Conservation (phyloP, 1,140 invertebrate species). For the Zaprionus kolodkinae region DNA sequence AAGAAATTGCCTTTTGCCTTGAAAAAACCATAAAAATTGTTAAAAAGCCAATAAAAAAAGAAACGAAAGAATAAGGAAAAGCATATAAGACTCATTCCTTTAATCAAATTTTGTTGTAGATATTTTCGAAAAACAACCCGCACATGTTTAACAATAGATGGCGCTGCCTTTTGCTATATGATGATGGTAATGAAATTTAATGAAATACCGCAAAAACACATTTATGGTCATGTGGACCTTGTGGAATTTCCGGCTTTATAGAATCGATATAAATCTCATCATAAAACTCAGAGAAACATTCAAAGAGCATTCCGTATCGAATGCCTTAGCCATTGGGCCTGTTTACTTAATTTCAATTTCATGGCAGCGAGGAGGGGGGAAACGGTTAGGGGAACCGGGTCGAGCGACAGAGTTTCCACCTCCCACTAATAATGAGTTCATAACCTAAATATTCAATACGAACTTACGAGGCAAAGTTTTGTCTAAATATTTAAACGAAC, state of each 20-base stretch:
- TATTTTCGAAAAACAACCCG: slow-evolving; percentile 6
- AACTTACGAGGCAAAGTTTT: slow-evolving; percentile 59
- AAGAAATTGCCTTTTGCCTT: background rate
- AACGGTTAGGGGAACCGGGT: background rate
- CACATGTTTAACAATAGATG: slow-evolving; percentile 27
- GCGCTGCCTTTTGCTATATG: slow-evolving; percentile 20
- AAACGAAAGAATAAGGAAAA: background rate
- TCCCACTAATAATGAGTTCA: slow-evolving; percentile 52
- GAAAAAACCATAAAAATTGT: background rate
- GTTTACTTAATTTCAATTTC: slow-evolving; percentile 57
- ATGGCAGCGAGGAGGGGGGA: background rate
- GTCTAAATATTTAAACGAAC: slow-evolving; percentile 73
- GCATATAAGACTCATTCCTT: background rate
- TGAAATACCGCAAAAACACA: slow-evolving; percentile 47
- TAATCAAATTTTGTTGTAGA: background rate
- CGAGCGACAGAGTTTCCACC: slow-evolving; percentile 15
- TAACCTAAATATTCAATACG: slow-evolving; percentile 56
- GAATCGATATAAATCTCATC: slow-evolving; percentile 53
- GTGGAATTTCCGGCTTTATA: slow-evolving; percentile 55
- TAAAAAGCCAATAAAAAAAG: slow-evolving; percentile 1
- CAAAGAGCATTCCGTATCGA: slow-evolving; percentile 34
- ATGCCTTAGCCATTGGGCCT: slow-evolving; percentile 32
- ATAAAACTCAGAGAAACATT: slow-evolving; percentile 55
- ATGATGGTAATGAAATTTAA: slow-evolving; percentile 59
- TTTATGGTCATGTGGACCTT: slow-evolving; percentile 14